phyloP scores from a whole-genome alignment of 2,113 vertebrate genomes.

The Gnathonemus echidnorhynchus region DNA sequence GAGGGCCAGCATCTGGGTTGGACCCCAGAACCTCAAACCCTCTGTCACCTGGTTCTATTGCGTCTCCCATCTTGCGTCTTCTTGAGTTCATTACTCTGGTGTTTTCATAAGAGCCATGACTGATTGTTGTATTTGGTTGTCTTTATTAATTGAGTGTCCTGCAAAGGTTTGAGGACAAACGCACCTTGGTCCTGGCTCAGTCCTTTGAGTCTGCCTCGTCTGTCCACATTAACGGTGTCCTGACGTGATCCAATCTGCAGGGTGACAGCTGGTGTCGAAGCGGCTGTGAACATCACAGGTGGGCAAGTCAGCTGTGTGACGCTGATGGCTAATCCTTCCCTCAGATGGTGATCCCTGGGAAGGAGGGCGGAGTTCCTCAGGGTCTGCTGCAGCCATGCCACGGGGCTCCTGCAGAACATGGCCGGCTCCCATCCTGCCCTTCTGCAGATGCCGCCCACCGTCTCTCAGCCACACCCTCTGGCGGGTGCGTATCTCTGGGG shows the following conservation, averaged over 20 bases:
- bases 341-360: slow-evolving; percentile 72
- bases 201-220: background rate
- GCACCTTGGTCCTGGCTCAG: background rate
- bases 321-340: background rate
- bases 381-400: slow-evolving; percentile 69
- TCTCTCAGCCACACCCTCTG: slow-evolving; percentile 63
- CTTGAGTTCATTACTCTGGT: no score
- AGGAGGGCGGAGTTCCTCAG: slow-evolving; percentile 74
- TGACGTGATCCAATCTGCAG: background rate
- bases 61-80: background rate
- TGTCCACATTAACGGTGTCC: background rate
- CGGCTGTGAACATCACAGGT: background rate
- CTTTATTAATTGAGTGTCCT: background rate
- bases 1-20: slow-evolving; percentile 13
- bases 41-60: background rate
- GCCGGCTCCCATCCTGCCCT: slow-evolving; percentile 56
- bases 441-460: slow-evolving; percentile 60
- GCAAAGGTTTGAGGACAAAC: background rate
- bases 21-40: background rate
- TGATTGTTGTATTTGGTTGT: background rate
- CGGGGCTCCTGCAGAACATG: slow-evolving; percentile 71
- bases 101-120: background rate
- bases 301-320: background rate
- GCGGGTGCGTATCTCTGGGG: slow-evolving; percentile 54
- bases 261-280: background rate